Evolutionary conservation across 1,140 invertebrate species (phyloP), one percentile per base, ranked within the genome.

Genomic region (Drosophila kohkoa): DNA sequence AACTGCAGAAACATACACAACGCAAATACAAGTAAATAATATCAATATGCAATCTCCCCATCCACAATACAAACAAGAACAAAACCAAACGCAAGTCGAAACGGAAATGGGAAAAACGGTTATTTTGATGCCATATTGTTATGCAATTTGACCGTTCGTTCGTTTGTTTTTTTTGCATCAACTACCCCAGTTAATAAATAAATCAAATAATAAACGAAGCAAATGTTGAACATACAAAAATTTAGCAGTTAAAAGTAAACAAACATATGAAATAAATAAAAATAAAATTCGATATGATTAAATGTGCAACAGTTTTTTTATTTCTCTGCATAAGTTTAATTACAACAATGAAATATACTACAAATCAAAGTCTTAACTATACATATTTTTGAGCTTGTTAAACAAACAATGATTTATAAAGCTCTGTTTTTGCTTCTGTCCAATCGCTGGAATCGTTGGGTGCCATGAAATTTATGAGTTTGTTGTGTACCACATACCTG

Each of bases 401-500:
- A n/a, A 96, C 96, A 93, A 98, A 98, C 46, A 98, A 92, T 0
- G 97, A 98, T 91, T 93, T 95, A 80, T 95, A 97, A 15, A 98
- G 92, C 92, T 98, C 97, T 92, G 95, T 95, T 88, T 96, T 96
- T 65, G 95, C 95, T 67, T 98, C 96, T 7, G 95, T 95, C 96
- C 96, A 97, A n/a, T 94, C 93, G 59, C 93, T 92, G 3, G 93
- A 93, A 57, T 95, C 95, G 59, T 96, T 93, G 0, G 97, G 96
- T 2, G 98, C 97, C 97, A 99, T 98, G 87, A 97, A 99, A 93
- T 98, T 99, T 0, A 98, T 95, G 16, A 99, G 93, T 92, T 98
- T 98, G 45, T 96, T 95, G 92, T 99, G 97, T 10, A 99, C 96
- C 78, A 96, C 96, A 93, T 98, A 99, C 62, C 91, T 92, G 38